phyloP scores from a whole-genome alignment of 2,113 vertebrate species.

The Opisthocomus hoazin region DNA sequence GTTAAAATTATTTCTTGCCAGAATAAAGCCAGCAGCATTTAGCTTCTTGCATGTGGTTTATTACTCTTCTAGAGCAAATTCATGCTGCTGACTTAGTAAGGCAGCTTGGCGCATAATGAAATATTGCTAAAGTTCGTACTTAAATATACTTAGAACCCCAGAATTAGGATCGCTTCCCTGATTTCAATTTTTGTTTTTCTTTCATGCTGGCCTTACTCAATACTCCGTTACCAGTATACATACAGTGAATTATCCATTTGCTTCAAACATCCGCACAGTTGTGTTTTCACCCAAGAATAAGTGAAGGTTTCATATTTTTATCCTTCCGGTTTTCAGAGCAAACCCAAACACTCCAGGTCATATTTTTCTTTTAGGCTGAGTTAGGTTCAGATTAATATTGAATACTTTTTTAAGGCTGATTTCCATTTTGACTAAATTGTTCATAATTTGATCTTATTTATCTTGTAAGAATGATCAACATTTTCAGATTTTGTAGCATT shows the following conservation, averaged over 20 bases:
- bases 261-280: background rate
- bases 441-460: background rate
- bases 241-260: background rate
- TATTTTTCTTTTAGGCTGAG: background rate
- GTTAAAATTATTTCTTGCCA: background rate
- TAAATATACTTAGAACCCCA: background rate
- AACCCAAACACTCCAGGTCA: background rate
- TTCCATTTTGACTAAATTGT: background rate
- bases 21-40: background rate
- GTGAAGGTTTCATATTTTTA: background rate
- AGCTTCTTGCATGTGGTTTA: background rate
- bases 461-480: background rate
- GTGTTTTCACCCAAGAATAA: background rate
- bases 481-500: background rate
- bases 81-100: background rate
- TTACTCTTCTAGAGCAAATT: background rate
- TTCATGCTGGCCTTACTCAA: background rate
- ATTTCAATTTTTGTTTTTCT: background rate
- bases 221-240: background rate
- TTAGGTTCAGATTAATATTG: background rate
- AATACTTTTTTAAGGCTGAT: background rate
- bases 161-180: background rate
- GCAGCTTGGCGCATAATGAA: background rate
- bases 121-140: background rate
- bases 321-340: background rate